A percentile compares a stretch with the other conserved stretches of the same genome.
Evolutionary conservation across 1,140 invertebrate genomes (phyloP).

Genomic region (Drosophila lini): DNA sequence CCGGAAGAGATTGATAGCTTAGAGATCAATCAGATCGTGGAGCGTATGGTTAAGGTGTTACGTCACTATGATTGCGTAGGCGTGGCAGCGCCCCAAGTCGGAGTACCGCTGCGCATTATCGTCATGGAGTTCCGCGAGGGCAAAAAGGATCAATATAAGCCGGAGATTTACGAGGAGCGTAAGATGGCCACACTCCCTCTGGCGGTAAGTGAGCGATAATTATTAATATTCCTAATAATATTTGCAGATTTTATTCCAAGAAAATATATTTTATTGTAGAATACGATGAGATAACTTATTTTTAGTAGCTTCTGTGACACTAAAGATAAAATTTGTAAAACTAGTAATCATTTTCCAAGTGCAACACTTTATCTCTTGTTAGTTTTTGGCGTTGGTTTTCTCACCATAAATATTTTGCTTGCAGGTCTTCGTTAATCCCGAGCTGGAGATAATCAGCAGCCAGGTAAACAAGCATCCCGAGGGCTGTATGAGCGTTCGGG

Average conservation of each 20-base stretch:
- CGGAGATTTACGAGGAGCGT: slow-evolving; percentile 83
- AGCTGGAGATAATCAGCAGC: slow-evolving; percentile 88
- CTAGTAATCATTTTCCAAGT: not conserved
- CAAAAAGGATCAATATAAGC: slow-evolving; percentile 83
- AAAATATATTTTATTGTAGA: not conserved
- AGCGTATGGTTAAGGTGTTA: slow-evolving; percentile 86
- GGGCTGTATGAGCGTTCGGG: slow-evolving; percentile 89
- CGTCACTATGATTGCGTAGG: slow-evolving; percentile 87
- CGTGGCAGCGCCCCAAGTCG: slow-evolving; percentile 90
- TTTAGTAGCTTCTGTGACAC: not conserved
- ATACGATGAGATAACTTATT: not conserved
- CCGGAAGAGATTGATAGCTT: slow-evolving; percentile 85
- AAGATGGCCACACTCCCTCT: slow-evolving; percentile 87
- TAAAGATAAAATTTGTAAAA: not conserved
- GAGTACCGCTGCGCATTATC: slow-evolving; percentile 88
- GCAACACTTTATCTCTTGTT: not conserved
- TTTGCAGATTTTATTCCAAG: not conserved
- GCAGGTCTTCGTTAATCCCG: slow-evolving; percentile 90
- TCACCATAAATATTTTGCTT: slow-evolving; percentile 6
- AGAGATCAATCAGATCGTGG: slow-evolving; percentile 87
- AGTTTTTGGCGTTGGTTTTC: not conserved
- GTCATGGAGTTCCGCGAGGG: slow-evolving; percentile 86
- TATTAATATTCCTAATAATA: no score
- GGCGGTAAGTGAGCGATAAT: slow-evolving; percentile 85
- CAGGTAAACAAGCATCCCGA: slow-evolving; percentile 87